Evolutionary conservation across 2,113 vertebrate species (phyloP).

Genomic region (Esox niger): DNA sequence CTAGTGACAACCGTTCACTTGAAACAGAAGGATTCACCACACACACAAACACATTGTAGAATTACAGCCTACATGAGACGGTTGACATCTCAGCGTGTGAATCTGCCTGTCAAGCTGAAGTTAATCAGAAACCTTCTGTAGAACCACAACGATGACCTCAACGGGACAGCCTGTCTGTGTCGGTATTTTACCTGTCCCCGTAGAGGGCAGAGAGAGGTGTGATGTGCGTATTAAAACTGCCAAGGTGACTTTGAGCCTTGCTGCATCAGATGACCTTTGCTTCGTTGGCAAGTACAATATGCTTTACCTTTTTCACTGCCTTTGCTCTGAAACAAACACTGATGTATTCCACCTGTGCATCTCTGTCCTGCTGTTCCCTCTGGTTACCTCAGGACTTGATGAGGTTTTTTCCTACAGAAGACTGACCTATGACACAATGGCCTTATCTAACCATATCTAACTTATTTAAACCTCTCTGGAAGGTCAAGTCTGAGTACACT

Average conservation of each 20-base stretch:
- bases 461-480: background rate
- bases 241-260: conserved; percentile 71
- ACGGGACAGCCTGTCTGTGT: background rate
- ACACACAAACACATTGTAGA: too few species aligned
- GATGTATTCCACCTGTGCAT: background rate
- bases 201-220: conserved; percentile 19
- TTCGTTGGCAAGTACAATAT: background rate
- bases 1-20: background rate
- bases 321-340: background rate
- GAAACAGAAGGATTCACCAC: background rate
- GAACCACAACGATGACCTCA: too few species aligned
- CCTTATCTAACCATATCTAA: background rate
- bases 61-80: too few species aligned
- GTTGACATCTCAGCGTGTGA: too few species aligned
- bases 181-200: background rate
- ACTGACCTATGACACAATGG: background rate
- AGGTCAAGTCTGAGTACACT: background rate
- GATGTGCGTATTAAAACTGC: background rate
- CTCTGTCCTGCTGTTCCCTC: background rate
- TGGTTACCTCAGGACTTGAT: background rate
- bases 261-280: conserved; percentile 47
- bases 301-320: background rate
- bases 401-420: background rate
- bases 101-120: too few species aligned
- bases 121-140: too few species aligned